Evolutionary conservation across 1,140 invertebrate species (phyloP), one percentile per base, ranked within the genome.

Genomic region (Pectinophora gossypiella): DNA sequence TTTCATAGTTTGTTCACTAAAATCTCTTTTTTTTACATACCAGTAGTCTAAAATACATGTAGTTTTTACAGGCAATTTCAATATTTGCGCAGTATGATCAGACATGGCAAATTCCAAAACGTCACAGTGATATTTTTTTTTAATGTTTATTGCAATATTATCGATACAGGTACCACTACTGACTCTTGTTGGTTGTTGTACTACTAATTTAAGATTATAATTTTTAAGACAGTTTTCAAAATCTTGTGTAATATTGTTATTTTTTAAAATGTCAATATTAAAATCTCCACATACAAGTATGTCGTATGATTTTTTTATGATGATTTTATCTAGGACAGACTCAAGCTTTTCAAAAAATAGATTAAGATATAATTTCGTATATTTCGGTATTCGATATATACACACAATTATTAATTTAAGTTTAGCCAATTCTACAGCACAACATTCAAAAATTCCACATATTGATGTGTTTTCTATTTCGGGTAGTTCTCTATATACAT

Each of bases 231-330:
- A 7, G 10, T 22, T 42, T 42, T 40, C 36, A 42, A 50, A 50
- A 1, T 50, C 19, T 15, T 13, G 6, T 6, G 48, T 21, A 3
- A 7, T 40, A 22, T 27, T 50, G 13, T 36, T 42, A 19, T 42
- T 20, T 20, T 50, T 19, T 19, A 50, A 22, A 23, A 50, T 23
- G 18, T 50, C 18, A 16, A 50, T 40, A 42, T 50, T 50, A 50
- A 50, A 50, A 38, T 50, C 48, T 21, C 48, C 48, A 16, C 36
- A 50, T n/a, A n/a, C n/a, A 23, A 50, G 19, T 21, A 50, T 21
- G 6, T 42, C 16, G 4, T n/a, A 42, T 40, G 40, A 21, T 13
- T 38, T 40, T 7, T 40, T 13, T 13, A 42, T 50, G 10, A 19
- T 23, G 15, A 50, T 13, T 42, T 42, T 42, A 3, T 19, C 2